Percentiles rank a stretch among this genome's conserved stretches.
Conservation (phyloP, 2,113 vertebrate genomes). For the Ia io region DNA sequence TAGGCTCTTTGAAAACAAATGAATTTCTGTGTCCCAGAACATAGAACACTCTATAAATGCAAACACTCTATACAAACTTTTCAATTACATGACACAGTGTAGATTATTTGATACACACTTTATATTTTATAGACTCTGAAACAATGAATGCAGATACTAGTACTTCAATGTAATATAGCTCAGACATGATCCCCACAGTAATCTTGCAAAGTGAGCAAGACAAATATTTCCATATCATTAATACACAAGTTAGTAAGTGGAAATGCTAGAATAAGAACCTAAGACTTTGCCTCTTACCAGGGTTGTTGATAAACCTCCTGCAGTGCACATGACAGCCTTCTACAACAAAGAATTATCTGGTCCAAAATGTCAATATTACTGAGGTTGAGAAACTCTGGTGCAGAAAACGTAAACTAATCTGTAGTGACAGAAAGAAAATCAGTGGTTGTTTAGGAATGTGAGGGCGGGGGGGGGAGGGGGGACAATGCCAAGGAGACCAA, state of each 20-base stretch:
- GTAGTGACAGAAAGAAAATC: background rate
- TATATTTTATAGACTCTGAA: background rate
- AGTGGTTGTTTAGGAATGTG: background rate
- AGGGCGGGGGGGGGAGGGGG: rapidly evolving
- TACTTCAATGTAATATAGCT: background rate
- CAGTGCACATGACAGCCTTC: background rate
- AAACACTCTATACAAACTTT: background rate
- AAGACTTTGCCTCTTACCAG: background rate
- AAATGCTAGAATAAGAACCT: background rate
- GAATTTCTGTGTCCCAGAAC: background rate
- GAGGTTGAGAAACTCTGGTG: background rate
- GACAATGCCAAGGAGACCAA: background rate
- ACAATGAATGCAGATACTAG: background rate
- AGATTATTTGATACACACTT: background rate
- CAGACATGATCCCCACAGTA: background rate
- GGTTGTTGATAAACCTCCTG: background rate
- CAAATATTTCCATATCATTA: background rate
- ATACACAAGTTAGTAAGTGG: background rate
- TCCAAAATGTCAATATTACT: background rate
- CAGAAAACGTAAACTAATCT: conserved; percentile 12
- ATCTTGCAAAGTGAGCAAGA: background rate
- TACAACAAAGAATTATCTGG: background rate
- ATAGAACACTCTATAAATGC: background rate
- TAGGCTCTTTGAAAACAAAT: background rate
- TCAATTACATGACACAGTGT: background rate